Evolutionary conservation across 2,888 invertebrate genomes (phyloP), one percentile per base, ranked within the genome.

Genomic region (Caenorhabditis wallacei): DNA sequence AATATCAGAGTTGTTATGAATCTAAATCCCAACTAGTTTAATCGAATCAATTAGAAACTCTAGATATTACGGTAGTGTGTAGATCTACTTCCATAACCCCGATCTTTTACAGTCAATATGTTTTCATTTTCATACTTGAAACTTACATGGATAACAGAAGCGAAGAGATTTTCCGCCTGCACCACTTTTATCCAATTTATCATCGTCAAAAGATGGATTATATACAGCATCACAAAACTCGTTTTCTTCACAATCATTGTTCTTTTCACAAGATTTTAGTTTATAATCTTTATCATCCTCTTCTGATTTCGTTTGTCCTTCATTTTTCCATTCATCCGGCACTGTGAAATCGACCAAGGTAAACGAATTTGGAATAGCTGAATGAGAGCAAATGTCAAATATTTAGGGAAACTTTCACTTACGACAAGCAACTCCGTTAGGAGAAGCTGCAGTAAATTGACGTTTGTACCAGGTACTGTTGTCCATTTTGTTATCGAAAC

Each of bases 141-240:
- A 68, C 75, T 53, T 24, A 76, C 76, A 11, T n/a, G 61, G 54
- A 30, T 46, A 78, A 37, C 78, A 78, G n/a, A 78, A 78, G 8
- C 46, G 54, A 2, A 40, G 16, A 1, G 61, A 63, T 5, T 16
- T 13, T 10, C 37, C 35, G 8, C 37, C 5, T 0, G 20, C 5
- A 7, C 11, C 48, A 61, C 76, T 76, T 20, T 5, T 16, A 46
- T 78, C 78, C 35, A 78, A 18, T 2, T 18, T 13, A n/a, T 4
- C 3, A 30, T 26, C 4, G 20, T 35, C 18, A 18, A 64, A 74
- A 7, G 74, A 37, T 35, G 78, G 78, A 43, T 78, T 78, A 37
- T 20, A 61, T 1, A 54, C 61, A 5, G 61, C 61, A 30, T 61
- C 78, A 30, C 78, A 78, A 20, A 78, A 78, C 16, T 78, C 13